Conservation (phyloP, 2,888 invertebrate genomes). For the Tenthredo mesomela region DNA sequence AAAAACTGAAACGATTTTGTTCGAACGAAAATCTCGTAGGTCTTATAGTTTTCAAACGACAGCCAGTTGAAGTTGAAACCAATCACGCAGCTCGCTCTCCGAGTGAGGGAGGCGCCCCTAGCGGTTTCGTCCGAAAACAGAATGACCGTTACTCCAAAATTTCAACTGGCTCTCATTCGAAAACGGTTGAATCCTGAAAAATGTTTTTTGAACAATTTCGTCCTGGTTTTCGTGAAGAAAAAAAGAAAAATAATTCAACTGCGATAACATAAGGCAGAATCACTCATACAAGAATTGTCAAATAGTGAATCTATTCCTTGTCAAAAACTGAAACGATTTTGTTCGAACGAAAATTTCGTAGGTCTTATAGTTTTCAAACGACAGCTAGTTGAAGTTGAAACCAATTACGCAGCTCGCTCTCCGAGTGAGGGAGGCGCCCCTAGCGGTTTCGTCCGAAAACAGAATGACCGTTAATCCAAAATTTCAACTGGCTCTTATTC, state of each 20-base stretch:
- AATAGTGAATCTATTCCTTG: not conserved
- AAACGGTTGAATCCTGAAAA: not conserved
- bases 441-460: not conserved
- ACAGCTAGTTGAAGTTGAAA: not conserved
- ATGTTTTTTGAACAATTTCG: not conserved
- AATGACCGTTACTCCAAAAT: not conserved
- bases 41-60: conserved; percentile 8
- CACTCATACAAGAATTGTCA: not conserved
- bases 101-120: not conserved
- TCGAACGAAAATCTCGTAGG: not conserved
- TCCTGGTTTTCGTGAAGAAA: not conserved
- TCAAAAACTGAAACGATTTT: not conserved
- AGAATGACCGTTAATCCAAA: not conserved
- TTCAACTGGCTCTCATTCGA: not conserved
- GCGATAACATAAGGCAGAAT: not conserved
- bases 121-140: conserved; percentile 1
- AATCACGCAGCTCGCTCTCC: not conserved
- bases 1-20: not conserved
- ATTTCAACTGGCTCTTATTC: not conserved
- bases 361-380: conserved; percentile 4
- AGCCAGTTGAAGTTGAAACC: not conserved
- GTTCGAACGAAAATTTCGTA: not conserved
- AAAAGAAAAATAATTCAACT: not conserved
- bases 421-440: not conserved
- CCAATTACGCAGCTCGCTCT: conserved; percentile 1